A percentile compares a stretch with the other conserved stretches of the same genome.
These are phyloP conservation scores for Noctua pronuba DNA, from an alignment of 2,888 invertebrate genomes.

Conservation along the genomic window DNA sequence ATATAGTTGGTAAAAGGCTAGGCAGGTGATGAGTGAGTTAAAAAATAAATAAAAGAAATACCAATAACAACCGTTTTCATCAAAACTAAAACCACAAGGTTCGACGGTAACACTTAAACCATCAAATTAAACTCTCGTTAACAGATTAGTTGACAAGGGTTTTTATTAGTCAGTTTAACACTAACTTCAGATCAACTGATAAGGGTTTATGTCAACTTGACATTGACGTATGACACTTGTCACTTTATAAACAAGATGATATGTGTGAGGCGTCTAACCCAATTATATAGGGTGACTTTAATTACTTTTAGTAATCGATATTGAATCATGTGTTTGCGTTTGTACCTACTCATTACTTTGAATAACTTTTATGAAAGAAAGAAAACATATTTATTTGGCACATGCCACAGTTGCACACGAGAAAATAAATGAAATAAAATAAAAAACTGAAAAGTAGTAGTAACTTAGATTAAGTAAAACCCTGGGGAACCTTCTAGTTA, in stretches of 20 bases:
- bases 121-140: neutral
- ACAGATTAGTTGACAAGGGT: neutral
- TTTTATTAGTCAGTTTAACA: neutral
- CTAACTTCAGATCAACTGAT: neutral
- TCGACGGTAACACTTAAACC: neutral
- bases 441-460: too few species aligned
- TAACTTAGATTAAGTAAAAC: too few species aligned
- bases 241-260: constrained; percentile 4
- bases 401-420: too few species aligned
- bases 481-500: too few species aligned
- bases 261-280: neutral
- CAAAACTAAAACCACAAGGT: neutral
- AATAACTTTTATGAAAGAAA: too few species aligned
- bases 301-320: neutral
- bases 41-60: too few species aligned
- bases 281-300: neutral
- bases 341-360: too few species aligned
- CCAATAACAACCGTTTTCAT: too few species aligned
- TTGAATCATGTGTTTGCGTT: neutral
- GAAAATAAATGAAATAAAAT: too few species aligned
- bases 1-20: too few species aligned
- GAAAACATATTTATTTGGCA: too few species aligned
- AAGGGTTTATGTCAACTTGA: constrained; percentile 11
- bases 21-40: too few species aligned
- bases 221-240: constrained; percentile 7